Evolutionary conservation across 2,113 vertebrate species (phyloP), one percentile per base, ranked within the genome.

Genomic region (Petrocephalus microphthalmus): DNA sequence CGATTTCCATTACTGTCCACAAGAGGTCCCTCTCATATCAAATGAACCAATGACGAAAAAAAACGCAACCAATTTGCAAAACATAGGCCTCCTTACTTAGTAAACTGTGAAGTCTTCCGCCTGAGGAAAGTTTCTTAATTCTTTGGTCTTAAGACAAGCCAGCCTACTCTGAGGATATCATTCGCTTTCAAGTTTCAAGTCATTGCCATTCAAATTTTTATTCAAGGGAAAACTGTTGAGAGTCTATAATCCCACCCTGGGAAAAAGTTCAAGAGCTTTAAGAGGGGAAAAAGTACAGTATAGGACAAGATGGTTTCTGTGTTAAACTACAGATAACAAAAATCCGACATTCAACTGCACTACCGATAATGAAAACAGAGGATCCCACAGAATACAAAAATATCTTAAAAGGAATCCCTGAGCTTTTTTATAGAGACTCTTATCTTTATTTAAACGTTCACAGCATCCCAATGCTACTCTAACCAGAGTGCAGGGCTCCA

Each of bases 361-460:
- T 33, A 90, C 71, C 92, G 91, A 94, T 92, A 94, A 93, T 93
- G 91, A 91, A 92, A 94, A 90, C 17, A 91, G 91, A 92, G 89
- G 90, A 91, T 91, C 93, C 90, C 89, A 92, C 92, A 93, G 90
- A 94, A 94, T 22, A 52, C 49, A 0, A 49, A 92, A 91, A 42
- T 91, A 92, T 94, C 92, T 94, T 56, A 88, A 88, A 2, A 64
- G 91, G 88, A 89, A 93, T 93, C 93, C 92, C 93, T 92, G 93
- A 93, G 92, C 90, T 87, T 88, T 88, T 88, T 92, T 90, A 89
- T 89, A 60, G 89, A 20, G n/a, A 51, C 25, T 15, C 10, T 86
- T 86, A 86, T 60, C 29, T 86, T 64, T 25, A 86, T 86, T 64
- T 47, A 45, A 86, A 47, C 45, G n/a, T 86, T 64, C 25, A n/a